Percentiles rank a stretch among this genome's conserved stretches.
Evolutionary conservation across 2,888 invertebrate genomes (phyloP).

Genomic region (Tetragonula carbonaria): DNA sequence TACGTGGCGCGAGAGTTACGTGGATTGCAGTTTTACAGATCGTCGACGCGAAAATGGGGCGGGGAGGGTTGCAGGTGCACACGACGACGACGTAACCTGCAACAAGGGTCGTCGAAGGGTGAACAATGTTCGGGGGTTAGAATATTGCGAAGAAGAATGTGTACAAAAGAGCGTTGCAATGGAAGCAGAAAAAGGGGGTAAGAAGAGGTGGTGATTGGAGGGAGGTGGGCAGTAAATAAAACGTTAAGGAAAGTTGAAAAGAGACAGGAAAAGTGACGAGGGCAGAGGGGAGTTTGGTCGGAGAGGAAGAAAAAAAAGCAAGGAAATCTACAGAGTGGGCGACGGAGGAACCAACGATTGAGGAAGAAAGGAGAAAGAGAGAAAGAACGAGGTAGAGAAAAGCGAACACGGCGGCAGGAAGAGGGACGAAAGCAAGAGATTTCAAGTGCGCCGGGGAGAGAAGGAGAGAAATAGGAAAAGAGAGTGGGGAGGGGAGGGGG

Average conservation of each 20-base stretch:
- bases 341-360: neutral
- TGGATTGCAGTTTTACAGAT: neutral
- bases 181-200: neutral
- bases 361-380: neutral
- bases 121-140: constrained; percentile 42
- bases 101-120: constrained; percentile 26
- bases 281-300: neutral
- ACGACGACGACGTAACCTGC: neutral
- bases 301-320: neutral
- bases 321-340: neutral
- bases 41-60: neutral
- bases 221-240: neutral
- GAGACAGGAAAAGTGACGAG: neutral
- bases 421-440: constrained; percentile 14
- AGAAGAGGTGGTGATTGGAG: too few species aligned
- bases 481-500: neutral
- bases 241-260: neutral
- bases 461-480: neutral
- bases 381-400: neutral
- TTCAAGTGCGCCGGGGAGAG: neutral
- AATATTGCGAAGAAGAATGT: constrained; percentile 7
- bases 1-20: constrained; percentile 1
- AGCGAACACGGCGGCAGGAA: neutral
- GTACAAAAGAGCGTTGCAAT: constrained; percentile 4
- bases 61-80: neutral